phyloP scores from a whole-genome alignment of 2,888 invertebrate species.

The Cyaniris semiargus region DNA sequence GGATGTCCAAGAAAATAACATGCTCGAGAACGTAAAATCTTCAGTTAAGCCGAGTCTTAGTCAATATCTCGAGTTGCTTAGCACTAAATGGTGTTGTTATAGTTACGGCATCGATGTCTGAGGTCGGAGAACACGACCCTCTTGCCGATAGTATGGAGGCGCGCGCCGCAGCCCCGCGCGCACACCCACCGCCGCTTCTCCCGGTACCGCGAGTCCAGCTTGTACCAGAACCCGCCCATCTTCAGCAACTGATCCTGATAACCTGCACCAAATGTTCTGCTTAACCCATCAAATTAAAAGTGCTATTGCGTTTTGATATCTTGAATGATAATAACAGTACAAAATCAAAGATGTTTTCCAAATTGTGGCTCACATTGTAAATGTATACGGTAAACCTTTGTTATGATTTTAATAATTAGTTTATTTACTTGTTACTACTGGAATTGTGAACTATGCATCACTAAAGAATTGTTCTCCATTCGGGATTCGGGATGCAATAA shows the following conservation, averaged over 20 bases:
- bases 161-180: conserved; percentile 67
- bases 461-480: background rate
- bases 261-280: conserved; percentile 29
- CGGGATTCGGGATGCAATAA: conserved; percentile 34
- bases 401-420: background rate
- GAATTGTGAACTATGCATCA: background rate
- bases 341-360: too few relatives aligned
- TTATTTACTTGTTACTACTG: background rate
- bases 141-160: conserved; percentile 69
- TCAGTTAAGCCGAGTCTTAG: too few relatives aligned
- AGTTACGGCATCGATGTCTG: conserved; percentile 58
- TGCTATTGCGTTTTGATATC: background rate
- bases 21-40: too few relatives aligned
- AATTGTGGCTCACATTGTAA: too few relatives aligned
- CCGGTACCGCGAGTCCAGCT: conserved; percentile 60
- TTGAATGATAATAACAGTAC: background rate
- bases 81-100: conserved; percentile 55
- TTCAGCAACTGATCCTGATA: conserved; percentile 55
- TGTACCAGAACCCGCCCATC: conserved; percentile 67
- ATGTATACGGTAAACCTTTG: too few relatives aligned
- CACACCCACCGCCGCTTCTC: conserved; percentile 69
- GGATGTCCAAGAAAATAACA: too few relatives aligned
- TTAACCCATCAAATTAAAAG: background rate
- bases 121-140: conserved; percentile 64
- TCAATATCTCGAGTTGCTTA: background rate